Percentiles rank a stretch among this genome's conserved stretches.
Evolutionary conservation across 2,888 invertebrate genomes (phyloP).

Genomic region (Mycalesis mineus): DNA sequence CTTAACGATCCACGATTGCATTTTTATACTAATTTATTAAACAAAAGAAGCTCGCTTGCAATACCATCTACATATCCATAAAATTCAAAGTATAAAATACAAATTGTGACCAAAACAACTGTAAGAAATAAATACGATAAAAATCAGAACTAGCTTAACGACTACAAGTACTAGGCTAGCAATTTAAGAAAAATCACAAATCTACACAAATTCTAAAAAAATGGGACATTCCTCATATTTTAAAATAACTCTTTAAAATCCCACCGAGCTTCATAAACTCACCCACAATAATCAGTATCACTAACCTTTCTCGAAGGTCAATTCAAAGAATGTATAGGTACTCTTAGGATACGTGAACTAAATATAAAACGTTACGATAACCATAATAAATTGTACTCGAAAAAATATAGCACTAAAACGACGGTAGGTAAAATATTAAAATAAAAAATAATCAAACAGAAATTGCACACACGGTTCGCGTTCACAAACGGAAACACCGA

Average conservation of each 20-base stretch:
- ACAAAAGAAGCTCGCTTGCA: conserved; percentile 21
- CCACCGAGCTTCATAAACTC: conserved; percentile 58
- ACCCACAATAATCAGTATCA: conserved; percentile 72
- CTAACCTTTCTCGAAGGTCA: conserved; percentile 78
- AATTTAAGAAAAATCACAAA: conserved; percentile 69
- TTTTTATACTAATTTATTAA: conserved; percentile 16
- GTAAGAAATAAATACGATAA: conserved; percentile 58
- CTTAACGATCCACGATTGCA: conserved; percentile 14
- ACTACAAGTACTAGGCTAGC: conserved; percentile 70
- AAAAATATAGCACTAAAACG: conserved; percentile 27
- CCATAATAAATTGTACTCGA: conserved; percentile 68
- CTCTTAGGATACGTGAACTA: conserved; percentile 71
- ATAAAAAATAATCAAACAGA: background rate
- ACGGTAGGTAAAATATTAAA: conserved; percentile 12
- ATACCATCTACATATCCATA: conserved; percentile 20
- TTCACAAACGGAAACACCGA: conserved; percentile 1
- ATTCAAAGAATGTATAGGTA: conserved; percentile 77
- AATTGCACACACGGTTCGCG: conserved; percentile 12
- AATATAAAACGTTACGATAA: conserved; percentile 62
- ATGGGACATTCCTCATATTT: conserved; percentile 49
- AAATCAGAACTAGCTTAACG: conserved; percentile 69
- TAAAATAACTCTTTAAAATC: conserved; percentile 48
- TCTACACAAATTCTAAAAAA: conserved; percentile 46
- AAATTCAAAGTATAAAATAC: conserved; percentile 32
- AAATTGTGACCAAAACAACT: conserved; percentile 60